phyloP scores from a whole-genome alignment of 2,888 invertebrate genomes.

The Polymixis lichenea region DNA sequence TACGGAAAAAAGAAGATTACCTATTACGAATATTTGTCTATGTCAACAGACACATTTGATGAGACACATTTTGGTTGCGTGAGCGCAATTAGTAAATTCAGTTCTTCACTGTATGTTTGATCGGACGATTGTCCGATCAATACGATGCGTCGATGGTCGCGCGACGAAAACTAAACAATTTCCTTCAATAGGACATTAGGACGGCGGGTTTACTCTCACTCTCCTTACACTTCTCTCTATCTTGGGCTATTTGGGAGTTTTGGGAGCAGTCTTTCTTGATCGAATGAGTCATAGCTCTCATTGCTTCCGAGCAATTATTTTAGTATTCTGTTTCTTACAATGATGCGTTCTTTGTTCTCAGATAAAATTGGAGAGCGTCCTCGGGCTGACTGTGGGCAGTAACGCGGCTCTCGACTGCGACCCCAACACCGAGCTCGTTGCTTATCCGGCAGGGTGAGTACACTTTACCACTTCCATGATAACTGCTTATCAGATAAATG shows the following conservation, averaged over 20 bases:
- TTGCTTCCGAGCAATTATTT: not conserved
- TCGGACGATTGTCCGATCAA: no score
- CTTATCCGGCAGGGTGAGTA: constrained; percentile 99
- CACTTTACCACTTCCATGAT: constrained; percentile 4
- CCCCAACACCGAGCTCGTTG: constrained; percentile 96
- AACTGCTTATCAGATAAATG: not conserved
- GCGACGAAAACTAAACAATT: no score
- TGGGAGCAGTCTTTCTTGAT: not conserved
- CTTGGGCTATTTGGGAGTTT: not conserved
- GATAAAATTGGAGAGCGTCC: constrained; percentile 98
- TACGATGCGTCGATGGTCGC: no score
- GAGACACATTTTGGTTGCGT: no score
- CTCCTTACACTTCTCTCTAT: no score
- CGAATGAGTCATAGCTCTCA: not conserved
- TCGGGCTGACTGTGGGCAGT: constrained; percentile 98
- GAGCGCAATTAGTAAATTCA: no score
- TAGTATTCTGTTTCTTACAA: constrained; percentile 7
- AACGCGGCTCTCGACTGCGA: constrained; percentile 98
- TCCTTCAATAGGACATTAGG: no score
- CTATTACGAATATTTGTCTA: no score
- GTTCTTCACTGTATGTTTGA: no score
- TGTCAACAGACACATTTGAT: no score
- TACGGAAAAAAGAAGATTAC: no score
- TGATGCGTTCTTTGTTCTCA: constrained; percentile 84
- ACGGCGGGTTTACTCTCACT: no score